These are phyloP conservation scores for Caenorhabditis becei DNA, from an alignment of 2,888 invertebrate genomes.

Conservation along the genomic window DNA sequence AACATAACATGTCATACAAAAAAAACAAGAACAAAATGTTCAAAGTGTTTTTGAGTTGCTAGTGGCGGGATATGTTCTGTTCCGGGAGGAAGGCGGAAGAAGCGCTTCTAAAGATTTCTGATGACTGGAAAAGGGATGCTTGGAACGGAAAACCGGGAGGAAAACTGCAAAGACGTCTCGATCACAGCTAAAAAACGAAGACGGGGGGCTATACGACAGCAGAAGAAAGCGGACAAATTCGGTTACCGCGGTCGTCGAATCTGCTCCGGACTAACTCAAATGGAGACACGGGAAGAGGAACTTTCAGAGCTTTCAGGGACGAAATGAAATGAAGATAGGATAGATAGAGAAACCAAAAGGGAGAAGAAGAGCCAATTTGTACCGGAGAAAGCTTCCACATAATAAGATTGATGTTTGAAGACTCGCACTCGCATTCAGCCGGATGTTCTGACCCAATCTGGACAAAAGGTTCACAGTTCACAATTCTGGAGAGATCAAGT, in stretches of 20 bases:
- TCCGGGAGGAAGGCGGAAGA: not conserved
- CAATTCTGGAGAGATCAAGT: too few species aligned
- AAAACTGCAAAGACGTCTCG: constrained; percentile 18
- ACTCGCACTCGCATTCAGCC: constrained; percentile 29
- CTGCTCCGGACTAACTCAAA: constrained; percentile 41
- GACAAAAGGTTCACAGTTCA: constrained; percentile 29
- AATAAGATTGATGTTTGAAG: constrained; percentile 58
- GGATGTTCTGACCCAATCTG: constrained; percentile 31
- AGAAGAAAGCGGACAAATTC: constrained; percentile 41
- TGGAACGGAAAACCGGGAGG: constrained; percentile 9
- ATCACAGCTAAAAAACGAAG: constrained; percentile 27
- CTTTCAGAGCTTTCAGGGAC: constrained; percentile 29
- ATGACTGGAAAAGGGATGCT: constrained; percentile 18
- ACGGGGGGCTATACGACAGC: constrained; percentile 41
- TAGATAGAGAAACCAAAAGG: constrained; percentile 9
- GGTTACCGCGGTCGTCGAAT: constrained; percentile 53
- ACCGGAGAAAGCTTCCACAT: constrained; percentile 13
- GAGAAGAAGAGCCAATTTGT: constrained; percentile 20
- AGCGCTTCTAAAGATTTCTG: constrained; percentile 12
- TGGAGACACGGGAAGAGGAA: constrained; percentile 25
- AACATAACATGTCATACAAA: constrained; percentile 34
- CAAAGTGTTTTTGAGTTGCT: constrained; percentile 26
- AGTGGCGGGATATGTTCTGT: constrained; percentile 12
- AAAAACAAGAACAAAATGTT: constrained; percentile 51
- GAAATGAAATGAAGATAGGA: constrained; percentile 21